These are phyloP conservation scores for Helogale parvula DNA, from an alignment of 2,113 vertebrate species.

Conservation along the genomic window DNA sequence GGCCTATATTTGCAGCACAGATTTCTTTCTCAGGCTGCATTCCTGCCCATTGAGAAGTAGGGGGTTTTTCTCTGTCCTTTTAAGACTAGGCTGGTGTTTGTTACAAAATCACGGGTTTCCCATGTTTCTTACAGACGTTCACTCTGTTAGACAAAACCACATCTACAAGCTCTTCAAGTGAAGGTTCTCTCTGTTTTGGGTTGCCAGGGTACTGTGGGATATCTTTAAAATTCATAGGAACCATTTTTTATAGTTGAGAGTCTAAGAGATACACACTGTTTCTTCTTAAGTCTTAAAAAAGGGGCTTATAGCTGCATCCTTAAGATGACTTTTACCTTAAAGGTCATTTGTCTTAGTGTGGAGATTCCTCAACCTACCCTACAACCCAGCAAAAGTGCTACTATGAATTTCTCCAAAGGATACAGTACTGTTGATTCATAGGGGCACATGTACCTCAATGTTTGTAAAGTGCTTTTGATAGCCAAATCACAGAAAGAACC, in stretches of 20 bases:
- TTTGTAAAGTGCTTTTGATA: no score
- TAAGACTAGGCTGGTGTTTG: neutral
- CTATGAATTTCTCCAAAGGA: no score
- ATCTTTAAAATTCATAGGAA: neutral
- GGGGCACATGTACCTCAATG: no score
- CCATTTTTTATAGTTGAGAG: neutral
- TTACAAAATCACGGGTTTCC: neutral
- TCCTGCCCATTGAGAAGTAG: neutral
- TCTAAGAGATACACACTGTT: neutral
- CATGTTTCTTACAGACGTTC: neutral
- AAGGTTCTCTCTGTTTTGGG: neutral
- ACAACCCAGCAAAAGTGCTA: no score
- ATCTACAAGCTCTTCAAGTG: neutral
- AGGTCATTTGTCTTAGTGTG: neutral
- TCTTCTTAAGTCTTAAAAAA: neutral
- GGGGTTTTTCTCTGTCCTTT: neutral
- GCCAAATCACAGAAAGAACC: no score
- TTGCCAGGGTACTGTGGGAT: neutral
- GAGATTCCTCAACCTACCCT: no score
- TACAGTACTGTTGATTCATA: no score
- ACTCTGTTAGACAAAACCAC: neutral
- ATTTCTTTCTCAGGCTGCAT: neutral
- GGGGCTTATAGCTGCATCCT: neutral
- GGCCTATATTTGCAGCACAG: neutral
- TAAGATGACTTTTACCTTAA: neutral